A percentile compares a stretch with the other conserved stretches of the same genome.
These are phyloP conservation scores for Cettia cetti DNA, from an alignment of 2,113 vertebrate genomes.

Conservation along the genomic window DNA sequence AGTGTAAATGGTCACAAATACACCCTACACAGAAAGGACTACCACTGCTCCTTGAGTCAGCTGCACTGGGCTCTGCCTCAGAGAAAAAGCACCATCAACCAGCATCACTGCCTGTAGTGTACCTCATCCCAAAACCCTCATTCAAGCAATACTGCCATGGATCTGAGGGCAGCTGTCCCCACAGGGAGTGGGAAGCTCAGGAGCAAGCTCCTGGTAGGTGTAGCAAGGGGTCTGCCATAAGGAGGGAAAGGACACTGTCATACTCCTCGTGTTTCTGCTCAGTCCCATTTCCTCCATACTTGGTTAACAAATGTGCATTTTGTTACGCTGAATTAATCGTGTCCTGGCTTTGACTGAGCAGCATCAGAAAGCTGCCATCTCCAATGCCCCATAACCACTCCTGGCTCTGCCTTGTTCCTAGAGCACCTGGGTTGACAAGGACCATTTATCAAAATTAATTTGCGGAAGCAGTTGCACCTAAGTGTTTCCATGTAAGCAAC, in stretches of 20 bases:
- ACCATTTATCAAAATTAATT: neutral
- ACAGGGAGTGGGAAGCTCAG: neutral
- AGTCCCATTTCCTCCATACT: neutral
- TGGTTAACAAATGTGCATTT: neutral
- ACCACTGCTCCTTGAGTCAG: neutral
- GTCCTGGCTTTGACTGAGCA: neutral
- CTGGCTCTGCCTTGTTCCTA: neutral
- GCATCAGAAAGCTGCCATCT: neutral
- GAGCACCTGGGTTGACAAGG: neutral
- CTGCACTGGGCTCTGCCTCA: fast-evolving
- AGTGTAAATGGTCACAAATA: neutral
- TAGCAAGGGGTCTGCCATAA: fast-evolving
- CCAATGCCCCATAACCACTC: neutral
- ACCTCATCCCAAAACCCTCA: neutral
- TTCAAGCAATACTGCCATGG: neutral
- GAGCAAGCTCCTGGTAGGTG: neutral
- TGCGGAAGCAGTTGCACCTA: neutral
- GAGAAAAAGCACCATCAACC: neutral
- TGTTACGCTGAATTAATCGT: neutral
- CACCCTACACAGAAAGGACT: neutral
- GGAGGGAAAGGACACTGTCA: neutral
- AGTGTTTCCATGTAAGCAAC: neutral
- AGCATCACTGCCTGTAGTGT: fast-evolving
- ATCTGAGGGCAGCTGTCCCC: neutral
- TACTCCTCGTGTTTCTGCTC: neutral